These are phyloP conservation scores for Sebastes alutus DNA, from an alignment of 2,797 vertebrate genomes.

Conservation along the genomic window DNA sequence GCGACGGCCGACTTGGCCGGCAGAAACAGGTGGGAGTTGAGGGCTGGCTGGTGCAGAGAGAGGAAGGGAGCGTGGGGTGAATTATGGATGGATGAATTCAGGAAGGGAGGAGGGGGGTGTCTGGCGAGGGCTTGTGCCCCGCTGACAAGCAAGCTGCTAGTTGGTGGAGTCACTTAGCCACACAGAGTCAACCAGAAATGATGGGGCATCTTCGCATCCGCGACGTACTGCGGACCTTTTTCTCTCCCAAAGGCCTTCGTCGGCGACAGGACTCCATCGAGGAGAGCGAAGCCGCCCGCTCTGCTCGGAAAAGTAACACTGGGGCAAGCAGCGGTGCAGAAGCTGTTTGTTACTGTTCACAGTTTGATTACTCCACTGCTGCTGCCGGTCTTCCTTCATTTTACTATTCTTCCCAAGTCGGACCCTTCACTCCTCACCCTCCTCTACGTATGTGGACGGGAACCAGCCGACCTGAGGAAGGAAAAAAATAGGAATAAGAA, in stretches of 20 bases:
- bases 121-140: constrained; percentile 57
- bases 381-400: constrained; percentile 4
- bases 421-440: constrained; percentile 87
- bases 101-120: constrained; percentile 1
- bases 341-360: constrained; percentile 7
- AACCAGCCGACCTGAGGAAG: constrained; percentile 94
- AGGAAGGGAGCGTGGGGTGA: constrained; percentile 32
- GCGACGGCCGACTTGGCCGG: constrained; percentile 47
- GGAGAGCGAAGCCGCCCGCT: constrained; percentile 19
- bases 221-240: constrained; percentile 24
- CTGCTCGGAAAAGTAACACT: constrained; percentile 3
- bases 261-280: constrained; percentile 27
- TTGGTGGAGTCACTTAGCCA: constrained; percentile 52
- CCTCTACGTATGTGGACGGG: constrained; percentile 97
- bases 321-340: constrained; percentile 17
- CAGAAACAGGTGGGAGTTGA: constrained; percentile 53
- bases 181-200: constrained; percentile 42
- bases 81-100: constrained; percentile 53
- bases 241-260: constrained; percentile 44
- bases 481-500: neutral
- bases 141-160: constrained; percentile 68
- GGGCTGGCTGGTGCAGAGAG: constrained; percentile 23
- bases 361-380: constrained; percentile 19
- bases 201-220: constrained; percentile 36
- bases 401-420: neutral